phyloP scores from a whole-genome alignment of 2,113 vertebrate species.

The Cephalopholis sonnerati region DNA sequence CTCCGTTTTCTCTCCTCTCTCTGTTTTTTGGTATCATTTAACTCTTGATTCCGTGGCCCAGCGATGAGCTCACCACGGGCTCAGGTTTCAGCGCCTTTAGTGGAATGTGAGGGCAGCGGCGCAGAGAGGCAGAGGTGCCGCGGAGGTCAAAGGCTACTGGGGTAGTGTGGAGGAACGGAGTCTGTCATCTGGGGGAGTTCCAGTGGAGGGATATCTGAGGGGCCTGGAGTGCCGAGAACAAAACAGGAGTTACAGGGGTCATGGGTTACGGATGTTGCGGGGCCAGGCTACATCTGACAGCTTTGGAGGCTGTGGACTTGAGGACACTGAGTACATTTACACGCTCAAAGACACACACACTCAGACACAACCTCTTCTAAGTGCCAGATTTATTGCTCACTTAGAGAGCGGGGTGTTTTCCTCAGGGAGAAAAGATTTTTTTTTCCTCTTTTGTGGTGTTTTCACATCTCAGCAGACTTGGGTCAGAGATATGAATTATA shows the following conservation, averaged over 20 bases:
- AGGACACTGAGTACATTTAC: conserved; percentile 63
- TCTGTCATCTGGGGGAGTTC: conserved; percentile 65
- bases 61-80: conserved; percentile 80
- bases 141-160: conserved; percentile 77
- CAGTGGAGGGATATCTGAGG: conserved; percentile 59
- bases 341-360: conserved; percentile 55
- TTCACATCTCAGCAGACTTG: conserved; percentile 18
- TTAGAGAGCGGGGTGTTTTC: conserved; percentile 63
- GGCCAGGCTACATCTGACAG: conserved; percentile 66
- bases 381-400: conserved; percentile 78
- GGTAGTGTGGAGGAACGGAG: conserved; percentile 51
- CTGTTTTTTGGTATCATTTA: conserved; percentile 76
- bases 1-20: conserved; percentile 25
- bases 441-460: conserved; percentile 28
- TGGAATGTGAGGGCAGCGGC: conserved; percentile 81
- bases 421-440: conserved; percentile 33
- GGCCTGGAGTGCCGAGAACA: conserved; percentile 68
- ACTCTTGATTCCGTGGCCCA: conserved; percentile 68
- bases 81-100: conserved; percentile 78
- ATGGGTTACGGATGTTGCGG: conserved; percentile 69
- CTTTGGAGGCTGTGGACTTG: conserved; percentile 57
- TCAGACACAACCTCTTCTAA: conserved; percentile 33
- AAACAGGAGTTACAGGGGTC: conserved; percentile 80
- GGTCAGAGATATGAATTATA: conserved; percentile 16
- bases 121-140: conserved; percentile 73